Conservation (phyloP, 2,888 invertebrate genomes). For the Leucoma salicis region DNA sequence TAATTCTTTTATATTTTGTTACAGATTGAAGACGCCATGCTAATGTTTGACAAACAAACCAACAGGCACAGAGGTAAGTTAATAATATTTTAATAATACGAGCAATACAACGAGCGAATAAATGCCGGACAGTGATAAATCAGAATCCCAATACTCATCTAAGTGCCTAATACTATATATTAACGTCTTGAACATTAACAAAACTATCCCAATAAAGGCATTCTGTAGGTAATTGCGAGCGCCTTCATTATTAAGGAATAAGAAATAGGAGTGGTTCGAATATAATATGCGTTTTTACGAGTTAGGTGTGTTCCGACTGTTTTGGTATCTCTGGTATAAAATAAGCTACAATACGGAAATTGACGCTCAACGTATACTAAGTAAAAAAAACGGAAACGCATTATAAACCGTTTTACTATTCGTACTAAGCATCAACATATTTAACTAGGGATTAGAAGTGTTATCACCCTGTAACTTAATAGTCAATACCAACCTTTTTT, state of each 20-base stretch:
- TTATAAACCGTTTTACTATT: too few species aligned
- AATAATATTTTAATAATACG: constrained; percentile 20
- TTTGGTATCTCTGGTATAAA: background rate
- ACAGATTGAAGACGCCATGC: constrained; percentile 99
- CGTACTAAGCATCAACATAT: too few species aligned
- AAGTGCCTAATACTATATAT: constrained; percentile 25
- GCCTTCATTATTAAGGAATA: constrained; percentile 18
- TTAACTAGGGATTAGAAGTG: too few species aligned
- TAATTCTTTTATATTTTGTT: constrained; percentile 80
- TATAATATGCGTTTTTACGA: constrained; percentile 5
- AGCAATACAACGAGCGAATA: constrained; percentile 18
- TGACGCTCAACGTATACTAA: background rate
- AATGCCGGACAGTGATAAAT: constrained; percentile 28
- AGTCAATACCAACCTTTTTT: too few species aligned
- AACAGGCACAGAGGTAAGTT: constrained; percentile 99
- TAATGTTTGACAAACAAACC: constrained; percentile 99
- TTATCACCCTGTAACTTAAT: too few species aligned
- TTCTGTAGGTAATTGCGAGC: constrained; percentile 20
- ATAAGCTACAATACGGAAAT: background rate
- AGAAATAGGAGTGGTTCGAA: constrained; percentile 1
- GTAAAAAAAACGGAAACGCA: background rate
- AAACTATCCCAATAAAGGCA: constrained; percentile 27
- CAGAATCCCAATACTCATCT: constrained; percentile 23
- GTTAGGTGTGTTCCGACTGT: constrained; percentile 2
- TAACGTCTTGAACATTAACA: constrained; percentile 29